Base-by-base conservation (phyloP, 2,797 vertebrate species). In the Syncerus caffer region DNA sequence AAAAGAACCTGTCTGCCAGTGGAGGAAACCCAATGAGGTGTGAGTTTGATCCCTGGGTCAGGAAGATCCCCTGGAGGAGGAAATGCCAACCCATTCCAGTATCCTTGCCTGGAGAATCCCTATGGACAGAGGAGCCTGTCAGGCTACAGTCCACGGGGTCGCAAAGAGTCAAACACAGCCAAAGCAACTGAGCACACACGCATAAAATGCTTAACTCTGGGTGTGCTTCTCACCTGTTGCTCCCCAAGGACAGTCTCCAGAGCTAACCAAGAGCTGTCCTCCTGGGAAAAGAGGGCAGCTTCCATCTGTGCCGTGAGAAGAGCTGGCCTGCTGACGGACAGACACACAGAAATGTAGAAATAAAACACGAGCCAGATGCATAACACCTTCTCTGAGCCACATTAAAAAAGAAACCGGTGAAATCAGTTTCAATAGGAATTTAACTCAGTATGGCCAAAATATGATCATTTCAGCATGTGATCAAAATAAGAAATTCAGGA, bases 101-200 rank as follows among this genome's bases (percentile, higher is more conserved):
- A 25, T 74, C 38, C 12, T 23, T 42, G 71, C 71, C 71, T 74
- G 38, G 38, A 74, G 71, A 74, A 74, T 42, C 21, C 38, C 71
- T 25, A 25, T 42, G 71, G 23, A 74, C 3, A 42, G 71, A 74
- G 71, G 23, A 42, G 38, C 71, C 38, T 42, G 21, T 42, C 0
- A 0, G 67, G 23, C 71, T 42, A 74, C 12, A 74, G 71, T 14
- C 71, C 71, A 74, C 25, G 21, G 71, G 21, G 38, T 74, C 3
- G 0, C 21, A 74, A 25, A 42, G 71, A 25, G 6, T 74, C 71
- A 74, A 7, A 74, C 38, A 23, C 67, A 42, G 14, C 38, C 6
- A 0, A 14, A 74, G 38, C 21, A 3, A 42, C 6, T 42, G 6
- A 42, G 38, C 23, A 13, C 23, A 42, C 64, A 21, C 0, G 0